phyloP scores from a whole-genome alignment of 2,113 vertebrate species.

The Butorides virescens region DNA sequence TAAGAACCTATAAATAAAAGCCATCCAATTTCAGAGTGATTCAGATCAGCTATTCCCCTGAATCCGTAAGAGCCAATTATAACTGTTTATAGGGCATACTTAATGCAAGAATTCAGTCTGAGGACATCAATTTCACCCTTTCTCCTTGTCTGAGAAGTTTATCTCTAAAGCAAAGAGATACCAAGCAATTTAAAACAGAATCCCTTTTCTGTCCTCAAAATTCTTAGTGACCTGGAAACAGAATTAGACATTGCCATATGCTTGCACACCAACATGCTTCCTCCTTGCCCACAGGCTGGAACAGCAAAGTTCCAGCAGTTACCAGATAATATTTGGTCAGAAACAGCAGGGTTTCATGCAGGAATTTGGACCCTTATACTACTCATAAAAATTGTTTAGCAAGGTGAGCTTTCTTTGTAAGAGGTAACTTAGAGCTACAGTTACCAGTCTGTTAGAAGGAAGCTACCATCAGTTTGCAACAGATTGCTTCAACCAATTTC shows the following conservation, averaged over 20 bases:
- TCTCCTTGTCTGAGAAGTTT: neutral
- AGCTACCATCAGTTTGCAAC: neutral
- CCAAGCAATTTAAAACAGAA: neutral
- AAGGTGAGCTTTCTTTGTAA: neutral
- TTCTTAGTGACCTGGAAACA: neutral
- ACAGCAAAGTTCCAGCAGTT: neutral
- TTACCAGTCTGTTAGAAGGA: neutral
- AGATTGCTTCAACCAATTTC: neutral
- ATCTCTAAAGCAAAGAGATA: neutral
- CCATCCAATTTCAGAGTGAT: slow-evolving; percentile 30
- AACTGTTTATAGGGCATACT: slow-evolving; percentile 30
- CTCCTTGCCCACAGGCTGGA: neutral
- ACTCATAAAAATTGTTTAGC: neutral
- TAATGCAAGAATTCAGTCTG: neutral
- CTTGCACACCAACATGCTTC: neutral
- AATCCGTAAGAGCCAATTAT: slow-evolving; percentile 26
- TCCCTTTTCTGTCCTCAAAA: slow-evolving; percentile 4
- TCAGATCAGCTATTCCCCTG: slow-evolving; percentile 58
- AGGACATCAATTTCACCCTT: slow-evolving; percentile 27
- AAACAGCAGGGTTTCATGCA: neutral
- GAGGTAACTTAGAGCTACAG: neutral
- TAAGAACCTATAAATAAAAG: slow-evolving; percentile 61
- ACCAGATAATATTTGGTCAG: neutral
- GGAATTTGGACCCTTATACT: neutral
- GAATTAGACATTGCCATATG: neutral